Conservation (phyloP, 2,113 vertebrate genomes). For the Gallinago paraguaiae region DNA sequence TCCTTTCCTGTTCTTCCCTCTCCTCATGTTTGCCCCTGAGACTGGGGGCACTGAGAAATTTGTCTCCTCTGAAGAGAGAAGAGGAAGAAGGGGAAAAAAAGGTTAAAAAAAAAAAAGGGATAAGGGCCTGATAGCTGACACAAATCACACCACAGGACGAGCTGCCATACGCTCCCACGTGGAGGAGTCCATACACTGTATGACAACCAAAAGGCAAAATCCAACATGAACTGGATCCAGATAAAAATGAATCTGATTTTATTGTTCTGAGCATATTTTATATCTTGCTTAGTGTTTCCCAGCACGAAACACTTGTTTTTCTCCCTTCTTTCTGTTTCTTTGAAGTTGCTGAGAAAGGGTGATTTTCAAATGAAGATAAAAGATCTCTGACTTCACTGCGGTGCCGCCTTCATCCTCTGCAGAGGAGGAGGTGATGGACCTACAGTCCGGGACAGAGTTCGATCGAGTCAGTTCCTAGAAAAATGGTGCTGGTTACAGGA, state of each 20-base stretch:
- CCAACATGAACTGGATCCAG: neutral
- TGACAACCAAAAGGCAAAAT: neutral
- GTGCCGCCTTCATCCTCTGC: neutral
- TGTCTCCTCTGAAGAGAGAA: neutral
- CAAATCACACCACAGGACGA: rapidly evolving
- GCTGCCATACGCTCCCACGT: neutral
- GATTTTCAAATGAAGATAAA: neutral
- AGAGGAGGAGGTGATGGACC: neutral
- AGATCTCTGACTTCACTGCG: neutral
- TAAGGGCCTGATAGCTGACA: neutral
- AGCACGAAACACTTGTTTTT: neutral
- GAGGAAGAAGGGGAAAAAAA: neutral
- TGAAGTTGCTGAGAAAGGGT: neutral
- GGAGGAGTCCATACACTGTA: neutral
- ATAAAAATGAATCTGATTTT: neutral
- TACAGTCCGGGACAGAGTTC: neutral
- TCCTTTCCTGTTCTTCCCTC: neutral
- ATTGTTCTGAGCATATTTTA: neutral
- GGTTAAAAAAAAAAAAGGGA: too few species aligned
- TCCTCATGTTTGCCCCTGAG: rapidly evolving
- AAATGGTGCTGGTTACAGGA: neutral
- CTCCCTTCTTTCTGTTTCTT: neutral
- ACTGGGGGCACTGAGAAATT: neutral
- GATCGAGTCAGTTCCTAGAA: neutral
- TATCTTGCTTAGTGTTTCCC: neutral